Conservation (phyloP, 2,888 invertebrate genomes). For the Graphium colonna region DNA sequence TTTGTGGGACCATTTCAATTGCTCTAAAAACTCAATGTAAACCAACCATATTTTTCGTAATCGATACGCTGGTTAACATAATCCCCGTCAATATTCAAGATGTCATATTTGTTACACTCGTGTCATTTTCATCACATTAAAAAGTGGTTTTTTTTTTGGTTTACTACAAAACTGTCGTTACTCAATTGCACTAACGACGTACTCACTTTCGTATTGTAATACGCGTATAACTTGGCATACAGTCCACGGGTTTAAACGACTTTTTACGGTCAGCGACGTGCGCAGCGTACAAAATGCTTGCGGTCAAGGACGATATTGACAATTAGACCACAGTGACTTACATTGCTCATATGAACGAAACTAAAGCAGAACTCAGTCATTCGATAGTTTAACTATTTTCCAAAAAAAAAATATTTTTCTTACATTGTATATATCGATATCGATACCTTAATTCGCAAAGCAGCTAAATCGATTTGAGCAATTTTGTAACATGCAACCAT, state of each 20-base stretch:
- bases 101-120: too few relatives aligned
- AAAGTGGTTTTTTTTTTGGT: too few relatives aligned
- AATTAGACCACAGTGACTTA: neutral
- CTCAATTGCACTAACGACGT: too few relatives aligned
- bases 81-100: too few relatives aligned
- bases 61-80: conserved; percentile 1
- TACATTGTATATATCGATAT: too few relatives aligned
- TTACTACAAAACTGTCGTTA: too few relatives aligned
- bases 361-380: too few relatives aligned
- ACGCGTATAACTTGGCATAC: conserved; percentile 4
- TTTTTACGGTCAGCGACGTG: conserved; percentile 24
- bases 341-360: neutral
- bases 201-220: neutral
- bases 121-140: too few relatives aligned
- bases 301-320: conserved; percentile 22
- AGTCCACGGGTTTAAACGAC: neutral
- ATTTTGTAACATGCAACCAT: too few relatives aligned
- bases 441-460: too few relatives aligned
- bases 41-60: conserved; percentile 12
- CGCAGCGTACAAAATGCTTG: conserved; percentile 15
- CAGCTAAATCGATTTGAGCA: too few relatives aligned
- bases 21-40: neutral
- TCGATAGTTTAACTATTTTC: neutral
- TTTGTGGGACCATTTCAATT: neutral
- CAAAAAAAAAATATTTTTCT: too few relatives aligned